phyloP scores from a whole-genome alignment of 2,113 vertebrate genomes.

The Synodontis membranacea region DNA sequence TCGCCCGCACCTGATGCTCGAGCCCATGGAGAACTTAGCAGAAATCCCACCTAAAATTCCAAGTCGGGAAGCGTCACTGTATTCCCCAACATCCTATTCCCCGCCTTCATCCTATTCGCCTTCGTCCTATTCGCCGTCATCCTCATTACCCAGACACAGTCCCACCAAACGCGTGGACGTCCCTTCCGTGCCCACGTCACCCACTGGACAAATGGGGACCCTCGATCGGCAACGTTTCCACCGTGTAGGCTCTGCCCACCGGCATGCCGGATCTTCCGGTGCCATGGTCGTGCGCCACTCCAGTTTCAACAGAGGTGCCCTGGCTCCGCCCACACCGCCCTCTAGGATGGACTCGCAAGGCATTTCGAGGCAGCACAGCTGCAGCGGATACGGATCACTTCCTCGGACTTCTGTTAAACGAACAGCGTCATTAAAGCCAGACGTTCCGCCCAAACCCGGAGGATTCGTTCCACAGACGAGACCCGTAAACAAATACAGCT shows the following conservation, averaged over 20 bases:
- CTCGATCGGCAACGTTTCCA: slow-evolving; percentile 92
- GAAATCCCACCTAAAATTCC: slow-evolving; percentile 95
- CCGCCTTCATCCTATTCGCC: slow-evolving; percentile 61
- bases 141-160: slow-evolving; percentile 92
- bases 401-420: slow-evolving; percentile 93
- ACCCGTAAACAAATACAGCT: slow-evolving; percentile 95
- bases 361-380: slow-evolving; percentile 89
- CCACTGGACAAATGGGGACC: slow-evolving; percentile 84
- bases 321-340: slow-evolving; percentile 83
- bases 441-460: slow-evolving; percentile 95
- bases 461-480: slow-evolving; percentile 90
- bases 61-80: slow-evolving; percentile 92
- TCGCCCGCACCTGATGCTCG: slow-evolving; percentile 88
- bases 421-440: slow-evolving; percentile 94
- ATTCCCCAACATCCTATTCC: slow-evolving; percentile 88
- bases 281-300: slow-evolving; percentile 92
- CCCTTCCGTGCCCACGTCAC: slow-evolving; percentile 85
- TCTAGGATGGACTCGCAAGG: slow-evolving; percentile 95
- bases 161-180: slow-evolving; percentile 97
- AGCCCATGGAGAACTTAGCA: slow-evolving; percentile 87
- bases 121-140: slow-evolving; percentile 92
- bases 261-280: slow-evolving; percentile 90
- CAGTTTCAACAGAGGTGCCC: slow-evolving; percentile 90
- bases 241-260: slow-evolving; percentile 91
- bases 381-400: slow-evolving; percentile 91